These are phyloP conservation scores for Drosophila peninsularis DNA, from an alignment of 2,888 invertebrate species.

Conservation along the genomic window DNA sequence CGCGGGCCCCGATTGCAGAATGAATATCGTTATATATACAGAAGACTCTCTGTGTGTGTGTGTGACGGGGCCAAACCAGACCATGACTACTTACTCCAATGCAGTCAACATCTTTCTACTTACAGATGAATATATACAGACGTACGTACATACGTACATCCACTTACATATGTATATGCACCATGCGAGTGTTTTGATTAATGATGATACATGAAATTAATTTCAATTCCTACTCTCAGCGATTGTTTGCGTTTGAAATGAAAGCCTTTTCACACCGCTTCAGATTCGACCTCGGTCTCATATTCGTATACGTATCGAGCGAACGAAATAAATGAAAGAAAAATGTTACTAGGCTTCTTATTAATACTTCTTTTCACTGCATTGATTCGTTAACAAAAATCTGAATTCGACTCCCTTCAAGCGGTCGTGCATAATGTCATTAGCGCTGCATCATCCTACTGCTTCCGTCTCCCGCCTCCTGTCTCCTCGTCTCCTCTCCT, in stretches of 20 bases:
- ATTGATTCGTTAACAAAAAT: slow-evolving; percentile 58
- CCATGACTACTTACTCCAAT: slow-evolving; percentile 58
- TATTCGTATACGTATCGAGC: slow-evolving; percentile 6
- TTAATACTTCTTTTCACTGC: slow-evolving; percentile 71
- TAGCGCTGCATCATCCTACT: slow-evolving; percentile 78
- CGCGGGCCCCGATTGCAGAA: slow-evolving; percentile 64
- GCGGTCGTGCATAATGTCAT: slow-evolving; percentile 72
- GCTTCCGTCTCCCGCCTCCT: too few relatives aligned
- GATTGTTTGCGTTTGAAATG: slow-evolving; percentile 79
- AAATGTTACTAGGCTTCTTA: slow-evolving; percentile 68
- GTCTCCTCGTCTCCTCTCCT: too few relatives aligned
- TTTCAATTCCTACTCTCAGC: slow-evolving; percentile 82
- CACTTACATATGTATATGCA: slow-evolving; percentile 32
- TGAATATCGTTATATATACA: slow-evolving; percentile 72
- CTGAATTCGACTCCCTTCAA: slow-evolving; percentile 40
- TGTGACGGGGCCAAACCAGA: slow-evolving; percentile 50
- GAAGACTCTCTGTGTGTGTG: slow-evolving; percentile 22
- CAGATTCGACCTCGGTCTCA: slow-evolving; percentile 35
- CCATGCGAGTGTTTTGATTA: slow-evolving; percentile 83
- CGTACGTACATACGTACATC: slow-evolving; percentile 8
- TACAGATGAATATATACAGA: slow-evolving; percentile 41
- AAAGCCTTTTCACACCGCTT: slow-evolving; percentile 76
- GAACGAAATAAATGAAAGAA: slow-evolving; percentile 17
- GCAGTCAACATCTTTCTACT: slow-evolving; percentile 51
- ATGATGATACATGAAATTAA: slow-evolving; percentile 84